Evolutionary conservation across 2,113 vertebrate genomes (phyloP).

Genomic region (Oncorhynchus gorbuscha): DNA sequence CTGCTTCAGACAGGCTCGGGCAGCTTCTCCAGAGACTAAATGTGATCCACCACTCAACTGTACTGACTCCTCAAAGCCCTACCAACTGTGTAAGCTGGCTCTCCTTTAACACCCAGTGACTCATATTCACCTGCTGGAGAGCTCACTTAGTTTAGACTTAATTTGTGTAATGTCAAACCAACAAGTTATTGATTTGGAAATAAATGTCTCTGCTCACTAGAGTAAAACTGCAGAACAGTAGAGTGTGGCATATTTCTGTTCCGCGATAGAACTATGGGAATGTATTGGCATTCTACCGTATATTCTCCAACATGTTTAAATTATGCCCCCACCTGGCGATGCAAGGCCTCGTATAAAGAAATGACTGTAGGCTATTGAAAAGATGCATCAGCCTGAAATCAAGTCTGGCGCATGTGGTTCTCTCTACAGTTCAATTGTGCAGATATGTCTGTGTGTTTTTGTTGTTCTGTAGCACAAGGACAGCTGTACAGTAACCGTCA

Average conservation of each 20-base stretch:
- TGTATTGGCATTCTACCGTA: not conserved
- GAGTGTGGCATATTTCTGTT: not conserved
- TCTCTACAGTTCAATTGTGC: not conserved
- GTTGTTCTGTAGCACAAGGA: not conserved
- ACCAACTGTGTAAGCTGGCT: not conserved
- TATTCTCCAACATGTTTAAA: not conserved
- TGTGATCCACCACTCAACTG: not conserved
- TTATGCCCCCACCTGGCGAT: not conserved
- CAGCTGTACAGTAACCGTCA: not conserved
- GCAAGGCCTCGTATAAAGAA: not conserved
- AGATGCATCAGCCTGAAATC: not conserved
- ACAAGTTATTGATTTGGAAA: not conserved
- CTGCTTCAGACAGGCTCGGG: not conserved
- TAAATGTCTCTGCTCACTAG: not conserved
- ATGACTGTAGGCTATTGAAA: not conserved
- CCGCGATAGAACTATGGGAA: not conserved
- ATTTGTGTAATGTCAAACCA: slow-evolving; percentile 9
- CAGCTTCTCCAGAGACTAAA: not conserved
- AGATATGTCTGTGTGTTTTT: not conserved
- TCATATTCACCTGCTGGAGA: slow-evolving; percentile 23
- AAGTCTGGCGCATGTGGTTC: not conserved
- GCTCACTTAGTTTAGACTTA: not conserved
- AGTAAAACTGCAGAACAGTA: not conserved
- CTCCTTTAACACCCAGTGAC: slow-evolving; percentile 12
- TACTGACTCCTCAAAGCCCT: not conserved